Evolutionary conservation across 2,113 vertebrate genomes (phyloP).

Genomic region (Onychorhynchus coronatus): DNA sequence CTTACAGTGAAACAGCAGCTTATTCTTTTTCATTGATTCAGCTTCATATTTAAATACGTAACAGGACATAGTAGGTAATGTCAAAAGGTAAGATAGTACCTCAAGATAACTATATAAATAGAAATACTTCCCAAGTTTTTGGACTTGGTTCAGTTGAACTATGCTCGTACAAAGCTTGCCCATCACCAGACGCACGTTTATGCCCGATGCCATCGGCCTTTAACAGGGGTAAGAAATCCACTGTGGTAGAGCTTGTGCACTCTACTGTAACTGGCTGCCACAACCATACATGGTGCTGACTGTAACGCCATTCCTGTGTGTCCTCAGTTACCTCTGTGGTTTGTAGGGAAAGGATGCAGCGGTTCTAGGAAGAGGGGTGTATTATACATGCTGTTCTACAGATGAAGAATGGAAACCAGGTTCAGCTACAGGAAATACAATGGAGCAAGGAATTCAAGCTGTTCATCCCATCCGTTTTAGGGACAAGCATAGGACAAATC

Average conservation of each 20-base stretch:
- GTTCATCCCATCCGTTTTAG: background rate
- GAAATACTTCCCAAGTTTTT: background rate
- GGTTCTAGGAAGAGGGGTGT: background rate
- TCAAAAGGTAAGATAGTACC: background rate
- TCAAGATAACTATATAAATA: background rate
- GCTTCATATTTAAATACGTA: background rate
- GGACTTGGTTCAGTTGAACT: background rate
- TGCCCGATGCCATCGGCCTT: background rate
- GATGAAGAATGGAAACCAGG: background rate
- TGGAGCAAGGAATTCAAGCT: background rate
- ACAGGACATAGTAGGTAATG: background rate
- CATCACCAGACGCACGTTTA: rapidly evolving
- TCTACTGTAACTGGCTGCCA: background rate
- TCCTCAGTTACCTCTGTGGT: rapidly evolving
- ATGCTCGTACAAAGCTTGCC: background rate
- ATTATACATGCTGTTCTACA: background rate
- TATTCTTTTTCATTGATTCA: background rate
- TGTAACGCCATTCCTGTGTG: rapidly evolving
- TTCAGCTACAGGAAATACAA: background rate
- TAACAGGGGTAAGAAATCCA: background rate
- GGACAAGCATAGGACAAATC: background rate
- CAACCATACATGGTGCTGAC: background rate
- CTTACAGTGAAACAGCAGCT: background rate
- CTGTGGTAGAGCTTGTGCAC: background rate
- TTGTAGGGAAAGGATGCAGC: background rate